Conservation (phyloP, 2,797 vertebrate species). For the Neosalanx taihuensis region DNA sequence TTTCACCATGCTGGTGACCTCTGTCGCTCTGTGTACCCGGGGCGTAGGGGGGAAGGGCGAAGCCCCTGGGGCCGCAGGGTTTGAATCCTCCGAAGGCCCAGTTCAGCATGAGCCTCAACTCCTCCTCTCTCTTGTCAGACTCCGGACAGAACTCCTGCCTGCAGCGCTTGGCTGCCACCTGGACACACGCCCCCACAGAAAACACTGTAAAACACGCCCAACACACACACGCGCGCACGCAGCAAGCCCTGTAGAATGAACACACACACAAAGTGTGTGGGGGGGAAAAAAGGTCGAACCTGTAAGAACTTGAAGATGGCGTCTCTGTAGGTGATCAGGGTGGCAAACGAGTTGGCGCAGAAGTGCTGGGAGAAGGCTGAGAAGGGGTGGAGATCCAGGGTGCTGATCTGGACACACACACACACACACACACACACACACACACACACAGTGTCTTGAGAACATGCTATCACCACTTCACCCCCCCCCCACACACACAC, state of each 20-base stretch:
- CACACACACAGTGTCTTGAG: too few species aligned
- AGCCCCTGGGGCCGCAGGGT: conserved; percentile 52
- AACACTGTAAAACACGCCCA: conserved; percentile 18
- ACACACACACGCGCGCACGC: not conserved
- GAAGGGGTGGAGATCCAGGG: conserved; percentile 49
- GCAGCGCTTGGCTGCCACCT: conserved; percentile 48
- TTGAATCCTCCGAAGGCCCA: conserved; percentile 70
- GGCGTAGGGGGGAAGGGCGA: conserved; percentile 21
- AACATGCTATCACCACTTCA: too few species aligned
- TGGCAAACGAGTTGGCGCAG: conserved; percentile 56
- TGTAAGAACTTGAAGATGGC: conserved; percentile 64
- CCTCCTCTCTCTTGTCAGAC: conserved; percentile 32
- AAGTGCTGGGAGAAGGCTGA: conserved; percentile 58
- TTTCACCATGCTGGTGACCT: too few species aligned
- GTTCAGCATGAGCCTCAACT: conserved; percentile 61
- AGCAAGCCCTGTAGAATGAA: not conserved
- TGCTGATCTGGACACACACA: conserved; percentile 48
- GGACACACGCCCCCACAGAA: not conserved
- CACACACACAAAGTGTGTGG: conserved; percentile 9
- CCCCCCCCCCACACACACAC: too few species aligned
- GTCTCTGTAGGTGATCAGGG: conserved; percentile 55
- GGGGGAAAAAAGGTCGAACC: conserved; percentile 45
- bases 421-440: not conserved
- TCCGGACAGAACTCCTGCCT: conserved; percentile 39
- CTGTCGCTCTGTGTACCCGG: conserved; percentile 22